Percentiles rank a stretch among this genome's conserved stretches.
These are phyloP conservation scores for Loriculus beryllinus DNA, from an alignment of 2,797 vertebrate species.

Conservation along the genomic window DNA sequence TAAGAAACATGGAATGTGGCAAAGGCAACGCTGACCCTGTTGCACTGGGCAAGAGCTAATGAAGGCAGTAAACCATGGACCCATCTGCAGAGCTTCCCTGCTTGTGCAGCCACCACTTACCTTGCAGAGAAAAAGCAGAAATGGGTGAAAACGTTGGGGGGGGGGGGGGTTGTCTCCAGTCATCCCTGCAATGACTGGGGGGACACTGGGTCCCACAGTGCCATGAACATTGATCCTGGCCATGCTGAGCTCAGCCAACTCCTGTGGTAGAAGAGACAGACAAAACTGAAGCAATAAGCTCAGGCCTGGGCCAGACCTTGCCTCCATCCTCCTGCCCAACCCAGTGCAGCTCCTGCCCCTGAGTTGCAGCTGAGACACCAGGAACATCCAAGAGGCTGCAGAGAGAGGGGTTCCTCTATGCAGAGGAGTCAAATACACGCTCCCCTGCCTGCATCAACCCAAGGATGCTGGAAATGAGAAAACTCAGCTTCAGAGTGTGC, in stretches of 20 bases:
- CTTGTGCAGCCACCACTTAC: background rate
- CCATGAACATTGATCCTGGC: background rate
- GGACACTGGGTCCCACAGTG: background rate
- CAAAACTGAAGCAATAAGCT: background rate
- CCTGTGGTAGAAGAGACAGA: background rate
- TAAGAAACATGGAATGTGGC: background rate
- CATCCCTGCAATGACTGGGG: background rate
- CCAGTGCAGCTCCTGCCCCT: background rate
- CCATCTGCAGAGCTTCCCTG: background rate
- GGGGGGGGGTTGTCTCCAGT: background rate
- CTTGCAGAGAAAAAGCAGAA: background rate
- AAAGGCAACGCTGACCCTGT: fast-evolving
- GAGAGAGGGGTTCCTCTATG: background rate
- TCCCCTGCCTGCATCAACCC: background rate
- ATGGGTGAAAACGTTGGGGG: background rate
- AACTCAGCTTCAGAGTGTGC: background rate
- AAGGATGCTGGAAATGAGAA: background rate
- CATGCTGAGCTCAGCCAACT: background rate
- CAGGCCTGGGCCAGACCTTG: background rate
- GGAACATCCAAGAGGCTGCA: background rate
- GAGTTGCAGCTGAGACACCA: background rate
- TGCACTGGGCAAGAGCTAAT: background rate
- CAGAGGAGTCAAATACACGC: fast-evolving
- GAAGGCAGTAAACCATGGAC: background rate
- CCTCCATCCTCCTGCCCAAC: background rate